Base-by-base conservation (phyloP, 2,113 vertebrate species). In the Motacilla alba region DNA sequence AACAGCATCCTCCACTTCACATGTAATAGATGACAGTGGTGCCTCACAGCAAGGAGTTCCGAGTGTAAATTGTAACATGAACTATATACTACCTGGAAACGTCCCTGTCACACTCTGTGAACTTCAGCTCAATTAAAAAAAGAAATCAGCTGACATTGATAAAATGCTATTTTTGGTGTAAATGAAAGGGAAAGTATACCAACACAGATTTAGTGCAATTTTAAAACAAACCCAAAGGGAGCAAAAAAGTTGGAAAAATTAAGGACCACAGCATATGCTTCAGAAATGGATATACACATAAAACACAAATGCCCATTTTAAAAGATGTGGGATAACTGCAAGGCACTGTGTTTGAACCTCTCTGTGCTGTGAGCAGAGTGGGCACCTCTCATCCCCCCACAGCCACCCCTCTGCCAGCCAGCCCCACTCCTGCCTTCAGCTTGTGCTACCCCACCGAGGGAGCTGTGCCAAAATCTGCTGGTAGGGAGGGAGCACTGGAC, bases 61-160 rank as follows among this genome's bases (percentile, higher is more conserved):
- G 15, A 73, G 62, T 80, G 78, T 59, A 93, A 79, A 83, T 63
- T 76, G 12, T 58, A 83, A 74, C 15, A 15, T 55, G 62, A 93
- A 87, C 91, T 53, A 80, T 55, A 56, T 33, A 73, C 80, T 69
- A 72, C 35, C 73, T 10, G 0, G 15, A 44, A 84, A 93, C 14
- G 0, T 87, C 72, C 50, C 72, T 80, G 84, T 44, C 75, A 94
- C 75, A 85, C 26, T 50, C 50, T 15, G 30, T 44, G 72, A 90
- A 74, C 76, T 91, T 90, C 41, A 83, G 64, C 35, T 91, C 93
- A 94, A 88, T 94, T 94, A 91, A 84, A 75, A 81, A 72, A 87
- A 82, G 30, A 76, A 85, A 83, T 80, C 72, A 83, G 35, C 20
- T 83, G 82, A 90, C 59, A 59, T 6, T 77, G 55, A 83, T 63